Evolutionary conservation across 2,113 vertebrate genomes (phyloP), one percentile per base, ranked within the genome.

Genomic region (Sisor rabdophorus): DNA sequence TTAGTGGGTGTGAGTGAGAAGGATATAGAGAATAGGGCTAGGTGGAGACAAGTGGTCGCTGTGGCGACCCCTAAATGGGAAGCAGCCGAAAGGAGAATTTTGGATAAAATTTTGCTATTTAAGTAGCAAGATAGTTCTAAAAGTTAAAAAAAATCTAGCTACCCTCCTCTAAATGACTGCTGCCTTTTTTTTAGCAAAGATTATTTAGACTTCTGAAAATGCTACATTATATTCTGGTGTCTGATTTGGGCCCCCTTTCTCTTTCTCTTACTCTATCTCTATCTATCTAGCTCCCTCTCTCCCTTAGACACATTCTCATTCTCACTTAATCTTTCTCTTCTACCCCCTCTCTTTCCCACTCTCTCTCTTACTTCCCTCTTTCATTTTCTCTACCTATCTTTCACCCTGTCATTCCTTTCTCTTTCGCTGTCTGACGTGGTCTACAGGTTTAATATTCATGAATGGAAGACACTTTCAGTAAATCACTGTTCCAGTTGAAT

Each of bases 391-490:
- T 30, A 24, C 13, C 50, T 32, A 19, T 15, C 44, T n/a, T 16
- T 74, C 47, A 52, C 58, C 32, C 32, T 36, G 32, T 36, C 32
- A 6, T 36, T 47, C 19, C 44, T n/a, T 22, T 74, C 47, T 63
- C 58, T 8, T 9, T 17, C 15, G 36, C 32, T 58, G n/a, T 76
- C 53, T 76, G 64, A 77, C 75, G 3, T 60, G 75, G 40, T 70
- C 75, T 40, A 60, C 19, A 44, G 32, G 55, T 77, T 77, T 77
- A 77, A 77, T 70, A 77, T 77, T 77, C 75, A 77, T 77, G 44
- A 50, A 65, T 24, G 44, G 67, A 32, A 77, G 55, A 77, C 44
- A 60, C 54, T 77, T 77, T 59, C 75, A 69, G 75, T 77, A 77
- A 70, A 77, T 69, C 65, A 58, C 65, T 59, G 55, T 70, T 70